Evolutionary conservation across 2,888 invertebrate species (phyloP).

Genomic region (Hemicrepidius hirtus): DNA sequence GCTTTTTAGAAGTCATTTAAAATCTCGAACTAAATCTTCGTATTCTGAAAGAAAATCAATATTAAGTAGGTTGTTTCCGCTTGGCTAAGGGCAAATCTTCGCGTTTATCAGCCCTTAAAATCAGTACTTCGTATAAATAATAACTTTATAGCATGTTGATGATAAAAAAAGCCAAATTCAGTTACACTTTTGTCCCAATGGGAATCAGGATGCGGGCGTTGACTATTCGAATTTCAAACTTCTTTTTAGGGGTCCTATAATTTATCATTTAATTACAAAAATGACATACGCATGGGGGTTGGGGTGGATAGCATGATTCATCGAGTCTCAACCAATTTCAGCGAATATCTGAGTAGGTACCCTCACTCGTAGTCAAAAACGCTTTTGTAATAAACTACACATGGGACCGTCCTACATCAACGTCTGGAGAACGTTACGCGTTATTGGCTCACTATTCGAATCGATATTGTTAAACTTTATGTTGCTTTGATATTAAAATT

Average conservation of each 20-base stretch:
- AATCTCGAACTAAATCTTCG: background rate
- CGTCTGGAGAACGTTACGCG: slow-evolving; percentile 11
- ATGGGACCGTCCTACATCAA: slow-evolving; percentile 19
- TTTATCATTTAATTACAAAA: slow-evolving; percentile 41
- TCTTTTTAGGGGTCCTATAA: slow-evolving; percentile 21
- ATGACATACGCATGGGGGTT: slow-evolving; percentile 34
- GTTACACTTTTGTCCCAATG: background rate
- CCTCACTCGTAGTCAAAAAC: slow-evolving; percentile 2
- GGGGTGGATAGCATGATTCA: slow-evolving; percentile 31
- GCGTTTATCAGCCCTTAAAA: slow-evolving; percentile 16
- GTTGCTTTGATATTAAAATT: background rate
- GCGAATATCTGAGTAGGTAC: slow-evolving; percentile 18
- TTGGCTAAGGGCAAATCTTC: slow-evolving; percentile 17
- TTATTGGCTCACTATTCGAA: slow-evolving; percentile 1
- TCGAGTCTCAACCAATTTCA: slow-evolving; percentile 13
- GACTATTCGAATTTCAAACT: slow-evolving; percentile 11
- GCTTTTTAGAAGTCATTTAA: slow-evolving; percentile 14
- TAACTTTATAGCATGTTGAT: slow-evolving; percentile 22
- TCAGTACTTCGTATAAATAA: slow-evolving; percentile 31
- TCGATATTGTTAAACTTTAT: slow-evolving; percentile 15
- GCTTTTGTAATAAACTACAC: slow-evolving; percentile 14
- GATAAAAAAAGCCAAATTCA: slow-evolving; percentile 21
- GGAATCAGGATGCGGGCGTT: slow-evolving; percentile 18
- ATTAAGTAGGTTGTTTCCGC: slow-evolving; percentile 28
- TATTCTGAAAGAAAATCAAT: slow-evolving; percentile 25